Evolutionary conservation across 1,140 invertebrate genomes (phyloP).

Genomic region (Belonocnema kinseyi): DNA sequence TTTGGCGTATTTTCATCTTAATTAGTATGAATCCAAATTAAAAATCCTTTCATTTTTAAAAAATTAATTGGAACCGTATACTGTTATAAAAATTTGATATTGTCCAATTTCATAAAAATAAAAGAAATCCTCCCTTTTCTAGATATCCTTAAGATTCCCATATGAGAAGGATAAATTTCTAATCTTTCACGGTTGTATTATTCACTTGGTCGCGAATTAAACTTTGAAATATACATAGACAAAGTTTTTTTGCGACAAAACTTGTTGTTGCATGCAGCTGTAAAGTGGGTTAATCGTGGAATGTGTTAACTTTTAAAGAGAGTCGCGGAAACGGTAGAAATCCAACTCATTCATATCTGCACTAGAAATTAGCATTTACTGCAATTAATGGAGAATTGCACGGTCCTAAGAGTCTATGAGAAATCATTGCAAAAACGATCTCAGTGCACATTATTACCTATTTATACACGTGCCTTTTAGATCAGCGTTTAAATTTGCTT

Average conservation of each 20-base stretch:
- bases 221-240: background rate
- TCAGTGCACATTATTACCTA: slow-evolving; percentile 6
- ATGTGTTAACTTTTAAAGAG: slow-evolving; percentile 30
- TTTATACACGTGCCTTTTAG: background rate
- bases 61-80: no score
- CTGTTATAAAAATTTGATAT: no score
- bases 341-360: slow-evolving; percentile 19
- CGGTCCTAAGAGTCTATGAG: slow-evolving; percentile 4
- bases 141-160: background rate
- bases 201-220: background rate
- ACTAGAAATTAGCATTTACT: slow-evolving; percentile 30
- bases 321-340: slow-evolving; percentile 26
- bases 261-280: slow-evolving; percentile 3
- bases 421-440: slow-evolving; percentile 23
- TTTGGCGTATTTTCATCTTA: no score
- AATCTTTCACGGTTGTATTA: slow-evolving; percentile 4
- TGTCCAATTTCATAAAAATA: slow-evolving; percentile 11
- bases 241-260: slow-evolving; percentile 21
- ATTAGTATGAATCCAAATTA: no score
- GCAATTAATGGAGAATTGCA: slow-evolving; percentile 10
- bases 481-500: background rate
- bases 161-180: background rate
- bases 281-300: slow-evolving; percentile 30
- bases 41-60: no score
- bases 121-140: background rate